A percentile compares a stretch with the other conserved stretches of the same genome.
Conservation (phyloP, 2,888 invertebrate genomes). For the Pimpla rufipes region DNA sequence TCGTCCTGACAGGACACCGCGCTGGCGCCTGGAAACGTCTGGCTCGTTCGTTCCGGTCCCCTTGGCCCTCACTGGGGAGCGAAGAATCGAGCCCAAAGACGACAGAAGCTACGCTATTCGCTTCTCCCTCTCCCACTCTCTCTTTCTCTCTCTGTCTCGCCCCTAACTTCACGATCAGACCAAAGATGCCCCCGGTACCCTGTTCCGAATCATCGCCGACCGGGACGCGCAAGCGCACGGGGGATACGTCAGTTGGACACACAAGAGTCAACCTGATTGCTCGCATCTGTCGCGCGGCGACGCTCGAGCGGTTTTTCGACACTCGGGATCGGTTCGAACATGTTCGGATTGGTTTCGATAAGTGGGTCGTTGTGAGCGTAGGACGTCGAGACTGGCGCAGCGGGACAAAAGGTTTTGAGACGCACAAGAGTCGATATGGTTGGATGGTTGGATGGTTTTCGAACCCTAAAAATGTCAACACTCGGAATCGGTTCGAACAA, state of each 20-base stretch:
- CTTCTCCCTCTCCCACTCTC: too few species aligned
- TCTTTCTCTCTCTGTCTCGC: too few species aligned
- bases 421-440: too few species aligned
- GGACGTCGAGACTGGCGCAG: too few species aligned
- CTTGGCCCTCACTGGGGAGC: conserved; percentile 4
- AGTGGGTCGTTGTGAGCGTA: too few species aligned
- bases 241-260: conserved; percentile 76
- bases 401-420: too few species aligned
- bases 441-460: too few species aligned
- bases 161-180: conserved; percentile 39
- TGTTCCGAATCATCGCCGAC: conserved; percentile 76
- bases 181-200: conserved; percentile 46
- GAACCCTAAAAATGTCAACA: too few species aligned
- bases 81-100: conserved; percentile 29
- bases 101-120: conserved; percentile 27
- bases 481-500: too few species aligned
- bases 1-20: conserved; percentile 21
- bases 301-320: conserved; percentile 41
- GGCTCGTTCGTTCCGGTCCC: conserved; percentile 53
- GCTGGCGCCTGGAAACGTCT: conserved; percentile 55
- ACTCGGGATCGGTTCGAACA: background rate
- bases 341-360: conserved; percentile 1
- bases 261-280: conserved; percentile 77
- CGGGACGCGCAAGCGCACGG: conserved; percentile 70
- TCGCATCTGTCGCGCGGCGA: conserved; percentile 78